Conservation (phyloP, 2,797 vertebrate species). For the Selene dorsalis region DNA sequence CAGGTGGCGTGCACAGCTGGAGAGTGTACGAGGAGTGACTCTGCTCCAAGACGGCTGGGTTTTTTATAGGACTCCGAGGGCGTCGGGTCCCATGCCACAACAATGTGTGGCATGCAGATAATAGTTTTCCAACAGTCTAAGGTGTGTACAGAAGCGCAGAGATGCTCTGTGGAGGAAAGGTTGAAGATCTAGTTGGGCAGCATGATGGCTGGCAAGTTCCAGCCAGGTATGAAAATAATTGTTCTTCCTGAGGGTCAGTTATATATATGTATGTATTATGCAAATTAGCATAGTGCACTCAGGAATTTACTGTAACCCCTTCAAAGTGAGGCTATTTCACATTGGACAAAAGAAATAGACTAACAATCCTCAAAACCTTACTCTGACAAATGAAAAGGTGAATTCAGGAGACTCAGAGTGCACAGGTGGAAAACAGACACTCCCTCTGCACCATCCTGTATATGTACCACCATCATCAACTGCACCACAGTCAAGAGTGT, state of each 20-base stretch:
- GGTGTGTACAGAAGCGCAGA: slow-evolving; percentile 30
- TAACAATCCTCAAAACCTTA: too few relatives aligned
- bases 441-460: too few relatives aligned
- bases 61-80: slow-evolving; percentile 46
- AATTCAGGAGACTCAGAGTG: neutral
- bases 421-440: neutral
- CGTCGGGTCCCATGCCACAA: neutral
- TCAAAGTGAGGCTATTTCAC: neutral
- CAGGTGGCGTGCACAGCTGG: slow-evolving; percentile 6
- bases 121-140: slow-evolving; percentile 20
- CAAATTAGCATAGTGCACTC: too few relatives aligned
- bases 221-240: neutral
- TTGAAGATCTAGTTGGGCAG: slow-evolving; percentile 28
- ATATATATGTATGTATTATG: neutral
- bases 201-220: neutral
- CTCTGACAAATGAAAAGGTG: too few relatives aligned
- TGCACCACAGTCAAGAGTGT: too few relatives aligned
- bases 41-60: neutral
- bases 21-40: slow-evolving; percentile 19
- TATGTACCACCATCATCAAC: too few relatives aligned
- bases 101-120: slow-evolving; percentile 43
- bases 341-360: neutral
- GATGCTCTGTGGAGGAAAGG: neutral
- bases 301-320: neutral
- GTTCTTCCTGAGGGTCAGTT: neutral